Base-by-base conservation (phyloP, 2,113 vertebrate genomes). In the Crocuta crocuta region DNA sequence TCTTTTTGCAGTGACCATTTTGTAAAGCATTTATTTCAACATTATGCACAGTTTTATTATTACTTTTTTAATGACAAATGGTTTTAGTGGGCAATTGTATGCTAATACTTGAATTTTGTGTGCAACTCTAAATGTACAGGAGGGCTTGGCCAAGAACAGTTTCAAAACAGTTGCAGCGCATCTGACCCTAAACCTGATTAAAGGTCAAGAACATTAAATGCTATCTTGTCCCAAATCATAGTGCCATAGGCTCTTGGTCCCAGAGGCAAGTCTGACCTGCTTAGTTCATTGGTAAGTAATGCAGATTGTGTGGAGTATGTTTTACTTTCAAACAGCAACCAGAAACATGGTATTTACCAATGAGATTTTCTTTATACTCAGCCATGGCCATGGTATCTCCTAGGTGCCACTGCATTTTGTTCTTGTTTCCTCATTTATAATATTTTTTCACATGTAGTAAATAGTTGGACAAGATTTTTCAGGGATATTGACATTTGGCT, bases 271-370 rank as follows among this genome's bases (percentile, higher is more conserved):
- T 50, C 26, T 85, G 90, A 80, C 74, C 97, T 88, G 83, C 63
- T 90, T 96, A 79, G 31, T 89, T 93, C 93, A 92, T 53, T 94
- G 61, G 58, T 63, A 91, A 71, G 73, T 53, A 93, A 93, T 35
- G 13, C 63, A 79, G 55, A 21, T 53, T 58, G 63, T 0, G 1
- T 35, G 15, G 45, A 43, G 15, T 26, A 17, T 33, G 63, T 78
- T 33, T 71, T 23, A n/a, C 55, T 33, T 81, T 53, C 50, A 45
- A 7, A 61, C 21, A 61, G 80, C 80, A 89, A n/a, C 53, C 39
- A 26, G 50, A 10, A 35, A 33, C 4, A 12, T 26, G 39, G 28
- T n/a, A 50, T 95, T 85, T 74, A 58, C 58, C 24, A n/a, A 7
- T 9, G 50, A 48, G 50, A 16, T 58, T 43, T 58, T 82, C 68